Evolutionary conservation across 2,888 invertebrate genomes (phyloP).

Genomic region (Notocelia uddmanniana): DNA sequence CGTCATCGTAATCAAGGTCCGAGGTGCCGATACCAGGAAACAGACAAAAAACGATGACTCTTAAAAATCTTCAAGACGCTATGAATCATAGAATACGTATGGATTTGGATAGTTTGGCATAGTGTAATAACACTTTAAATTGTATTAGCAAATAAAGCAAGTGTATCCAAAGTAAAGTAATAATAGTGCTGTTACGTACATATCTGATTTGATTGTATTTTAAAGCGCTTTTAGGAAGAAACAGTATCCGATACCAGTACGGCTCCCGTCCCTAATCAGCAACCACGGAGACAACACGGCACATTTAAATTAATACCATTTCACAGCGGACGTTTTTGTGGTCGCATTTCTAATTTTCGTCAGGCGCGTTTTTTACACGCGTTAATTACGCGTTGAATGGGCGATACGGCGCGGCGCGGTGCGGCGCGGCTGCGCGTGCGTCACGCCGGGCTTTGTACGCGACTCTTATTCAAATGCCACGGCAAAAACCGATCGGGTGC

Average conservation of each 20-base stretch:
- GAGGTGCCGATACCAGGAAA: conserved; percentile 5
- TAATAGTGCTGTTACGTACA: background rate
- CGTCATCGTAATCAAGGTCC: conserved; percentile 26
- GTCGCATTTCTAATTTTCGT: conserved; percentile 79
- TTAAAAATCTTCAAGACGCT: background rate
- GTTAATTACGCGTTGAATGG: conserved; percentile 82
- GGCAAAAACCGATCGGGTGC: conserved; percentile 60
- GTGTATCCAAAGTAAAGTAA: background rate
- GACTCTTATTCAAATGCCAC: conserved; percentile 55
- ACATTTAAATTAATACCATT: conserved; percentile 79
- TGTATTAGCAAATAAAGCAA: too few species aligned
- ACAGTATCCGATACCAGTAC: background rate
- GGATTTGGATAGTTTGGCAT: background rate
- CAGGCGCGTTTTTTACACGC: conserved; percentile 76
- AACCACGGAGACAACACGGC: conserved; percentile 65
- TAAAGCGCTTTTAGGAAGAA: background rate
- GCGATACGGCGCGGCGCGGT: conserved; percentile 32
- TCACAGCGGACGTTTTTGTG: conserved; percentile 69
- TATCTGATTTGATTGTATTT: background rate
- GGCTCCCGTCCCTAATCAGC: conserved; percentile 49
- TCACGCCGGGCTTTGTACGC: conserved; percentile 61
- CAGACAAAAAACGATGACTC: conserved; percentile 27
- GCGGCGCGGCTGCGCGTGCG: conserved; percentile 68
- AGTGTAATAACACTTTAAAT: background rate
- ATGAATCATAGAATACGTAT: conserved; percentile 10